Conservation (phyloP, 1,140 invertebrate genomes). For the Sarcophaga peregrina region DNA sequence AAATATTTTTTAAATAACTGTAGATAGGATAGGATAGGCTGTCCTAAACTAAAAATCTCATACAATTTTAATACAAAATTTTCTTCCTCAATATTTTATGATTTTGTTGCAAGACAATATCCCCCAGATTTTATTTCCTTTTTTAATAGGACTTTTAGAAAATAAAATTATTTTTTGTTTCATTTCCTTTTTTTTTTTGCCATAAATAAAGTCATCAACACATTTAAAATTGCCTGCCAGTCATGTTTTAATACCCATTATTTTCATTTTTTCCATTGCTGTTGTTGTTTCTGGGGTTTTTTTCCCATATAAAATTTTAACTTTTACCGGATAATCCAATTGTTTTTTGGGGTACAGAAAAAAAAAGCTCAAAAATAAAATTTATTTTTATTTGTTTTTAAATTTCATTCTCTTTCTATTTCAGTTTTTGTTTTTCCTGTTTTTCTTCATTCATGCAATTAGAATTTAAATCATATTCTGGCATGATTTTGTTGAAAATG, state of each 20-base stretch:
- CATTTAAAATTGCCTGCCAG: slow-evolving; percentile 9
- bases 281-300: not conserved
- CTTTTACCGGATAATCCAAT: slow-evolving; percentile 8
- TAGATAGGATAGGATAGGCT: not conserved
- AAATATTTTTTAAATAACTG: too few relatives aligned
- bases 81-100: not conserved
- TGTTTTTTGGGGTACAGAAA: not conserved
- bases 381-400: not conserved
- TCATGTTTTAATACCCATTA: slow-evolving; percentile 1
- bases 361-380: too few relatives aligned
- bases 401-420: not conserved
- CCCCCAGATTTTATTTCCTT: not conserved
- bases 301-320: not conserved
- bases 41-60: not conserved
- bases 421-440: not conserved
- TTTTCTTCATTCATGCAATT: not conserved
- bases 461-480: not conserved
- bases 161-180: not conserved
- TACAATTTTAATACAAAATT: not conserved
- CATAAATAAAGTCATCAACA: slow-evolving; percentile 22
- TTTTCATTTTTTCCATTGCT: not conserved
- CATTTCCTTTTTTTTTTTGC: not conserved
- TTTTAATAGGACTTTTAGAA: not conserved
- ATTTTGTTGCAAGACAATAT: not conserved
- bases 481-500: not conserved